These are phyloP conservation scores for Cyaniris semiargus DNA, from an alignment of 2,888 invertebrate species.

Conservation along the genomic window DNA sequence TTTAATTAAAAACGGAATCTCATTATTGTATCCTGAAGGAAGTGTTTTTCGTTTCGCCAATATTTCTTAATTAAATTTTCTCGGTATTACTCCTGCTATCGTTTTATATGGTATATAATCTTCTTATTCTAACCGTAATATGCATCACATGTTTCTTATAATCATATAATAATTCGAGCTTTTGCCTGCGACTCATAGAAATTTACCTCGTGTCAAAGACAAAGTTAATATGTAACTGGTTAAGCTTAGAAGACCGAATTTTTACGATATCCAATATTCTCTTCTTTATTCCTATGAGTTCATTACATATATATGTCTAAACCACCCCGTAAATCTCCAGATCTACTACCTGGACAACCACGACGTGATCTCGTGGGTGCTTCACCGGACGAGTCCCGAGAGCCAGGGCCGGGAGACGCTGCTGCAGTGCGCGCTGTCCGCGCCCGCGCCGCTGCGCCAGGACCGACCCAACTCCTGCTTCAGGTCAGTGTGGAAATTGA, in stretches of 20 bases:
- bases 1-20: constrained; percentile 11
- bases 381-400: constrained; percentile 80
- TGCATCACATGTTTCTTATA: background rate
- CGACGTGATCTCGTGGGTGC: constrained; percentile 87
- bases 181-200: too few relatives aligned
- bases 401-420: constrained; percentile 81
- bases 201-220: too few relatives aligned
- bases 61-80: background rate
- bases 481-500: constrained; percentile 36
- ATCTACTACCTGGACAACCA: constrained; percentile 89
- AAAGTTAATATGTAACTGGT: too few relatives aligned
- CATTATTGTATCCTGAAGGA: background rate
- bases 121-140: background rate
- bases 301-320: constrained; percentile 35
- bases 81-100: background rate
- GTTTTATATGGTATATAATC: background rate
- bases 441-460: constrained; percentile 75
- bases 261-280: too few relatives aligned
- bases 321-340: constrained; percentile 58
- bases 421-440: constrained; percentile 87
- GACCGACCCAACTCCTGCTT: constrained; percentile 87
- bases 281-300: too few relatives aligned
- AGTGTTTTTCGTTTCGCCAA: background rate
- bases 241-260: too few relatives aligned
- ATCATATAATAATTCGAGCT: too few relatives aligned